These are phyloP conservation scores for Eubasilissa splendida DNA, from an alignment of 2,888 invertebrate species.

Conservation along the genomic window DNA sequence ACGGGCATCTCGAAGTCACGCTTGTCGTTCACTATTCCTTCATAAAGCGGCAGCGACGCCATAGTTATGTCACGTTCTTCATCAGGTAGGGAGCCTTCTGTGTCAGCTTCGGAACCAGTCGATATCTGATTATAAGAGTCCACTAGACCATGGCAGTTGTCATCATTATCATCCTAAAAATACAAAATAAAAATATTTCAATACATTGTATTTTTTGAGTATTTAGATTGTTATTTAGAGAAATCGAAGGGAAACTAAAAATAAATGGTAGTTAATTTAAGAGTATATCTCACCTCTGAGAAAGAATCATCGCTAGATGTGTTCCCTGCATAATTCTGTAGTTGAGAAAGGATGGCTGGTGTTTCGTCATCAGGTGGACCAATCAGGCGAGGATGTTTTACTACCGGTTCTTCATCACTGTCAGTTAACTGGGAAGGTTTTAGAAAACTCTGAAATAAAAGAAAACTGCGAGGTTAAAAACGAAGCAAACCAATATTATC, in stretches of 20 bases:
- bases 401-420: slow-evolving; percentile 84
- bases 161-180: slow-evolving; percentile 46
- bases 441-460: slow-evolving; percentile 39
- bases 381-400: slow-evolving; percentile 81
- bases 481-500: not conserved
- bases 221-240: not conserved
- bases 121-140: slow-evolving; percentile 62
- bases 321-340: slow-evolving; percentile 51
- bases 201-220: no score
- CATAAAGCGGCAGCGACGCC: slow-evolving; percentile 51
- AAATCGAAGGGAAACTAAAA: not conserved
- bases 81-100: slow-evolving; percentile 70
- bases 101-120: slow-evolving; percentile 76
- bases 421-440: slow-evolving; percentile 66
- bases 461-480: not conserved
- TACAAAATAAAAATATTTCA: not conserved
- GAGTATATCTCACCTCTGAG: slow-evolving; percentile 53
- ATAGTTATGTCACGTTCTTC: slow-evolving; percentile 60
- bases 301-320: slow-evolving; percentile 62
- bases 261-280: not conserved
- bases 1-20: slow-evolving; percentile 62
- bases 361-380: slow-evolving; percentile 59
- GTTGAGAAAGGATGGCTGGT: slow-evolving; percentile 49
- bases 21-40: slow-evolving; percentile 64
- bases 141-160: slow-evolving; percentile 26